A percentile compares a stretch with the other conserved stretches of the same genome.
These are phyloP conservation scores for Halcyon leucocephala DNA, from an alignment of 2,797 vertebrate species.

Conservation along the genomic window DNA sequence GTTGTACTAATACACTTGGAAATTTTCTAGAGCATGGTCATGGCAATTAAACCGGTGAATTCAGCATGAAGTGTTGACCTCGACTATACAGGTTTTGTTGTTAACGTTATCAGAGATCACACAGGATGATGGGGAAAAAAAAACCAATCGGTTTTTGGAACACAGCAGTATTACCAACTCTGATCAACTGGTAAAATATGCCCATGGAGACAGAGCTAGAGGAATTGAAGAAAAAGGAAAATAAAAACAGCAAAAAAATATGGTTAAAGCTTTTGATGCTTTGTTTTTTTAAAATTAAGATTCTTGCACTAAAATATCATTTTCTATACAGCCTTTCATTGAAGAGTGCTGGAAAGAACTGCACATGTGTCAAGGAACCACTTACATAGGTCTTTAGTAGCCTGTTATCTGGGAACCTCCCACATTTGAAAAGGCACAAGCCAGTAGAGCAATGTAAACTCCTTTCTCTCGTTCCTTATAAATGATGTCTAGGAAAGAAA, in stretches of 20 bases:
- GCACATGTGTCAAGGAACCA: not conserved
- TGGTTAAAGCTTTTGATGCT: not conserved
- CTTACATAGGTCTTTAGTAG: not conserved
- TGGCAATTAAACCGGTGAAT: not conserved
- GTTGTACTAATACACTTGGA: not conserved
- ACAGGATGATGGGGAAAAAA: not conserved
- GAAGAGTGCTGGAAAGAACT: not conserved
- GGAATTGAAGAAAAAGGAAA: not conserved
- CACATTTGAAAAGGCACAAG: not conserved
- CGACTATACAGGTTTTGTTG: not conserved
- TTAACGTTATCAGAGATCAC: not conserved
- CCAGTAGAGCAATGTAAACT: not conserved
- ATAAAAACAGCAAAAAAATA: not conserved
- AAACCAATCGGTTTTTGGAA: not conserved
- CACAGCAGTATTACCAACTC: not conserved
- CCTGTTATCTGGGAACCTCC: not conserved
- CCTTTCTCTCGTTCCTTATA: not conserved
- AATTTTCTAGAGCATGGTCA: not conserved
- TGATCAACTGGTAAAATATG: not conserved
- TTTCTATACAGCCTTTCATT: not conserved
- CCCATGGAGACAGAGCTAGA: not conserved
- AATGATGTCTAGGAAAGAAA: not conserved
- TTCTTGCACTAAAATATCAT: not conserved
- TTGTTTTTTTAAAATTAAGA: not conserved
- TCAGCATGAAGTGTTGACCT: not conserved